These are phyloP conservation scores for Artemia sinica DNA, from an alignment of 2,888 invertebrate genomes.

Conservation along the genomic window DNA sequence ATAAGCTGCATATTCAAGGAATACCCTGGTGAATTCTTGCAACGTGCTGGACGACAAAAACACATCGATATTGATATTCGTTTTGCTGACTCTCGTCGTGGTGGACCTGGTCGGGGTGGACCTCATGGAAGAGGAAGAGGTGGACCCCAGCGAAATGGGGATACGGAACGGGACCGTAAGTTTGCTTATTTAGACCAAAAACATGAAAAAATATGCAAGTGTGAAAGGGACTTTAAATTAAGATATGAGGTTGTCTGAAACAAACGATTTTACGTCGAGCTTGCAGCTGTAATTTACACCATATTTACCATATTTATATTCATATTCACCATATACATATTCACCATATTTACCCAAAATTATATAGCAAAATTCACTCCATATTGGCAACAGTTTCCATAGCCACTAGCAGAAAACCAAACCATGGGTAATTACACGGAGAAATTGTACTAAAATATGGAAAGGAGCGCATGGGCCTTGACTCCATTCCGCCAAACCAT, in stretches of 20 bases:
- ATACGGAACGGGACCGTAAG: background rate
- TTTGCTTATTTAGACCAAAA: background rate
- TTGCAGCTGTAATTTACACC: no score
- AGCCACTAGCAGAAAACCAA: no score
- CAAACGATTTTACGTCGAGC: background rate
- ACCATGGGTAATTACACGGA: no score
- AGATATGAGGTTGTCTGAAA: background rate
- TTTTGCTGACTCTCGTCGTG: conserved; percentile 59
- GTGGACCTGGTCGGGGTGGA: conserved; percentile 31
- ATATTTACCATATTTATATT: no score
- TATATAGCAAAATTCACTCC: no score
- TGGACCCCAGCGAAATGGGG: conserved; percentile 12
- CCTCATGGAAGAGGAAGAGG: conserved; percentile 24
- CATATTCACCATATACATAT: no score
- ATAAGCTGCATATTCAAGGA: conserved; percentile 20
- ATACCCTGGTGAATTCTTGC: conserved; percentile 45
- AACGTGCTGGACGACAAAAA: conserved; percentile 69
- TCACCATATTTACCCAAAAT: no score
- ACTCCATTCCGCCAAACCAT: no score
- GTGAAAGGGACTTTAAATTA: background rate
- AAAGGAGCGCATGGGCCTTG: no score
- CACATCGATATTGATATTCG: conserved; percentile 72
- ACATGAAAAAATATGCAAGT: background rate
- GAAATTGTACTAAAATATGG: no score
- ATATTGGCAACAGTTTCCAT: no score